Conservation (phyloP, 1,140 invertebrate species). For the Euglossa dilemma region DNA sequence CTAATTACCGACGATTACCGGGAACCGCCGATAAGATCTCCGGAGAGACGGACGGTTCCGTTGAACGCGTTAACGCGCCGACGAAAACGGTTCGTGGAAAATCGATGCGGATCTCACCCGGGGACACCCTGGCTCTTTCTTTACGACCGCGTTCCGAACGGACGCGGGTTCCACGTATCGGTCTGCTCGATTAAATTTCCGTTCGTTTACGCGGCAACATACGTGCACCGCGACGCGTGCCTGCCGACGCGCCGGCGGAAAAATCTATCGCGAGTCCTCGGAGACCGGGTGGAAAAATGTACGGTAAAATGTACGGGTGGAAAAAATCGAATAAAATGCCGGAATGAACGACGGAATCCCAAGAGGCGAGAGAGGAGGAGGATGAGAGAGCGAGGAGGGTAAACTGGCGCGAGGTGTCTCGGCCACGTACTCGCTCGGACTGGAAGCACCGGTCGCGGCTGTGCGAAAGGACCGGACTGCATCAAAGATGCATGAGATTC, state of each 20-base stretch:
- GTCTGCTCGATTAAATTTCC: not conserved
- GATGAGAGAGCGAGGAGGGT: no score
- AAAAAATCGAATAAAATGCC: conserved; percentile 10
- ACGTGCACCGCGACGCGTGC: not conserved
- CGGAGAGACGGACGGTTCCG: not conserved
- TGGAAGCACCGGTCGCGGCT: not conserved
- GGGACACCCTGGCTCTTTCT: not conserved
- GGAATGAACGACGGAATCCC: conserved; percentile 3
- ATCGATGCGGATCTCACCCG: not conserved
- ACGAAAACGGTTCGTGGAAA: conserved; percentile 15
- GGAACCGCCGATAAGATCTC: conserved; percentile 18
- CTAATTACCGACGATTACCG: conserved; percentile 39
- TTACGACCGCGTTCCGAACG: not conserved
- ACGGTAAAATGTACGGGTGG: no score
- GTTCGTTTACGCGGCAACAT: not conserved
- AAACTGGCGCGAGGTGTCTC: conserved; percentile 31
- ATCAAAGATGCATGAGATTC: conserved; percentile 66
- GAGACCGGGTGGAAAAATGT: not conserved
- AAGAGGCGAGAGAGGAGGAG: not conserved
- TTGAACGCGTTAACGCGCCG: not conserved
- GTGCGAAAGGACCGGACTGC: conserved; percentile 29
- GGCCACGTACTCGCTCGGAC: conserved; percentile 47
- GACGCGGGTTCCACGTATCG: not conserved
- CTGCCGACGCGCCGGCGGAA: not conserved
- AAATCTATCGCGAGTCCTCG: not conserved